A percentile compares a stretch with the other conserved stretches of the same genome.
phyloP scores from a whole-genome alignment of 2,797 vertebrate genomes.

The Rhadinocentrus ornatus region DNA sequence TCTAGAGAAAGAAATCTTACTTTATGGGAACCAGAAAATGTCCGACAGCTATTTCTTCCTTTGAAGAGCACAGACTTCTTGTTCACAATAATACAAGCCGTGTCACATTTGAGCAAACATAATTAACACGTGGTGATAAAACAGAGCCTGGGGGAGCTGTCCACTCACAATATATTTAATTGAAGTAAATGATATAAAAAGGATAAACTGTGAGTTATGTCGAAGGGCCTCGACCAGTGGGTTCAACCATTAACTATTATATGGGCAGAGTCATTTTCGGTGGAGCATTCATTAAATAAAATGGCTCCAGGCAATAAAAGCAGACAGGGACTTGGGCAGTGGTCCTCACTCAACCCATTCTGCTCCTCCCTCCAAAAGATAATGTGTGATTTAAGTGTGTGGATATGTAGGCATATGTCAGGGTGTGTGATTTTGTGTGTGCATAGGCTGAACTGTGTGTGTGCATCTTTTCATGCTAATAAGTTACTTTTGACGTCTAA shows the following conservation, averaged over 20 bases:
- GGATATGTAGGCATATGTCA: constrained; percentile 19
- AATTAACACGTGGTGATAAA: constrained; percentile 77
- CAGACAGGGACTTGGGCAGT: constrained; percentile 12
- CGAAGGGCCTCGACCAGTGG: constrained; percentile 50
- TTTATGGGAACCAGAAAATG: not conserved
- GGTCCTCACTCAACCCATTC: constrained; percentile 16
- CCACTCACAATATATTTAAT: constrained; percentile 82
- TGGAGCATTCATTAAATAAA: constrained; percentile 69
- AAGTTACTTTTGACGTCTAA: constrained; percentile 44
- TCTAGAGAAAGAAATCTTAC: not conserved
- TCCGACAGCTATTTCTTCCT: constrained; percentile 17
- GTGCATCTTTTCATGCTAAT: constrained; percentile 65
- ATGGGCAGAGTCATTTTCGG: constrained; percentile 60
- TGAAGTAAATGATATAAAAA: constrained; percentile 78
- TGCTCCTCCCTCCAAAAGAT: constrained; percentile 4
- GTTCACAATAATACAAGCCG: constrained; percentile 40
- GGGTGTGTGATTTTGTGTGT: constrained; percentile 12
- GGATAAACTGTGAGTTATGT: constrained; percentile 74
- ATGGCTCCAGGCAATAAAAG: constrained; percentile 51
- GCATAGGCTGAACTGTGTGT: not conserved
- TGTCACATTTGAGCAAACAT: constrained; percentile 67
- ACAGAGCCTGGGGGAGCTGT: constrained; percentile 66
- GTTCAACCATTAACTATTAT: constrained; percentile 69
- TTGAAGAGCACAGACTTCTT: constrained; percentile 46
- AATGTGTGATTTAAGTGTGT: constrained; percentile 12